Evolutionary conservation across 1,140 invertebrate genomes (phyloP).

Genomic region (Trypoxylus dichotomus): DNA sequence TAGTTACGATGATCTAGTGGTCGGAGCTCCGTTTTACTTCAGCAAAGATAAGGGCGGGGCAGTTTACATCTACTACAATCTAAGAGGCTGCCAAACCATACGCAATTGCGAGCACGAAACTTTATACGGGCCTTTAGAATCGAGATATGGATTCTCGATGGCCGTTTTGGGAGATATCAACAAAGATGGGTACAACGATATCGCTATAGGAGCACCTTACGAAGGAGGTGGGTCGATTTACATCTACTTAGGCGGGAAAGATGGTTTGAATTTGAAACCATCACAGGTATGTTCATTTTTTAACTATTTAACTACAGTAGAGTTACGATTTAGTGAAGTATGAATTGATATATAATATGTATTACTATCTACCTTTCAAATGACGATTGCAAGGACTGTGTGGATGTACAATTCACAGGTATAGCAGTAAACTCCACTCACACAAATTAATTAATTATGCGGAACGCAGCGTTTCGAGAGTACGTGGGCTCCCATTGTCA

Average conservation of each 20-base stretch:
- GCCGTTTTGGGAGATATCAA: slow-evolving; percentile 88
- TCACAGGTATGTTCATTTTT: slow-evolving; percentile 63
- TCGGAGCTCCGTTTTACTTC: slow-evolving; percentile 92
- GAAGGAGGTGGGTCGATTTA: slow-evolving; percentile 83
- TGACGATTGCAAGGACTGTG: too few species aligned
- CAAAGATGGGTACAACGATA: slow-evolving; percentile 85
- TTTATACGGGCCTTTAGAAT: slow-evolving; percentile 73
- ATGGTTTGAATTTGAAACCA: slow-evolving; percentile 72
- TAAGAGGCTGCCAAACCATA: slow-evolving; percentile 47
- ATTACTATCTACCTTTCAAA: too few species aligned
- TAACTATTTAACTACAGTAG: too few species aligned
- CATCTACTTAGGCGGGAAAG: slow-evolving; percentile 79
- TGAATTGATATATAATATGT: too few species aligned
- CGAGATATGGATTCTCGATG: slow-evolving; percentile 84
- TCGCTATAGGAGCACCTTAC: slow-evolving; percentile 91
- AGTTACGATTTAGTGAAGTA: too few species aligned
- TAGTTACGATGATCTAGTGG: slow-evolving; percentile 81
- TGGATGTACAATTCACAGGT: too few species aligned
- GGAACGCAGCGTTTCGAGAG: too few species aligned
- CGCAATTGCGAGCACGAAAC: slow-evolving; percentile 55
- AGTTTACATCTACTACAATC: slow-evolving; percentile 84
- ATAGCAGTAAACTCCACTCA: too few species aligned
- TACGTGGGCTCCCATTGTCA: too few species aligned
- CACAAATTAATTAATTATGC: too few species aligned
- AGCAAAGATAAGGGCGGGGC: slow-evolving; percentile 76